Evolutionary conservation across 2,888 invertebrate species (phyloP), one percentile per base, ranked within the genome.

Genomic region (Scaptomyza reducta): DNA sequence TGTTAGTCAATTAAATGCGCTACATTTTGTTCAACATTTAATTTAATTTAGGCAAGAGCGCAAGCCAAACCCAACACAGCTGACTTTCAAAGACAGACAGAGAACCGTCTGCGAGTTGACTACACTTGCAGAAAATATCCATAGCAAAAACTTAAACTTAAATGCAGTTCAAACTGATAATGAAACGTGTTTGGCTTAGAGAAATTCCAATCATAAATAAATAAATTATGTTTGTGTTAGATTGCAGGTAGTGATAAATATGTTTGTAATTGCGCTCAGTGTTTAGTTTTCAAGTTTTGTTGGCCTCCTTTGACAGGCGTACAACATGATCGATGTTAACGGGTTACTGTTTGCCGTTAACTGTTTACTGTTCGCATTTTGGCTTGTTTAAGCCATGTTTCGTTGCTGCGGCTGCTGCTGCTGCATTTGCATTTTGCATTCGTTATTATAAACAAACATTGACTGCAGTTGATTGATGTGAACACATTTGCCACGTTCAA

Each of bases 391-490:
- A 40, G 51, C 41, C 44, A 22, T 40, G 38, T 40, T 40, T 40
- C 16, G 38, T 16, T 47, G 29, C 31, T 27, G 58, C 31, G 51
- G 51, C 59, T n/a, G 47, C 41, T 47, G 59, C 49, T 53, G 55
- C 25, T 16, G 44, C 75, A 58, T 87, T 87, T 85, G 88, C 86
- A 86, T 86, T 82, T 87, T 85, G 88, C 86, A 86, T 86, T 84
- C 60, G 71, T 74, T 83, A 79, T 88, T 80, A 83, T 75, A 82
- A 73, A 42, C 47, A 54, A 65, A 70, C 65, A 81, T 68, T 69
- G 65, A 60, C 16, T 71, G 58, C 14, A 27, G 22, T 66, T 78
- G 73, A 87, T 87, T 68, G 64, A 81, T 76, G 70, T 35, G 44
- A 14, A 40, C 10, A 40, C 16, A 40, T 16, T 40, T 40, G 33